Evolutionary conservation across 2,888 invertebrate species (phyloP), one percentile per base, ranked within the genome.

Genomic region (Cheilosia vulpina): DNA sequence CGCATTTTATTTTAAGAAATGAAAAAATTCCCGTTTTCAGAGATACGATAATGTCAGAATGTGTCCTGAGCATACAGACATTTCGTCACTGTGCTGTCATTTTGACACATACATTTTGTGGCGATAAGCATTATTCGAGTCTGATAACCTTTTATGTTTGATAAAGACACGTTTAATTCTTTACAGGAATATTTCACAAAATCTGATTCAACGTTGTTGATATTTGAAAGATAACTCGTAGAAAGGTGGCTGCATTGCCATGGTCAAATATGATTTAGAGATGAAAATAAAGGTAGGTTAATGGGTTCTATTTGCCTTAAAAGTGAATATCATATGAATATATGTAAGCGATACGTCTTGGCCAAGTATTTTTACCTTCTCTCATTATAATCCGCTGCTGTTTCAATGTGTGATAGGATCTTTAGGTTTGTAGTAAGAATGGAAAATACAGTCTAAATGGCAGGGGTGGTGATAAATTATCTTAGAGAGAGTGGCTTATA

Each of bases 21-120:
- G 3, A 38, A 38, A 38, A 17, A 45, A 45, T 62, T 11, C 45
- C 19, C 45, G 11, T 45, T 5, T 31, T 47, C 17, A 17, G 6
- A 65, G 7, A 38, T 15, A 50, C 15, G 50, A 65, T 65, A 65
- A 63, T 63, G 62, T 47, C 62, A 47, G 17, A 62, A 19, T 62
- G 2, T 62, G 11, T 31, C 9, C n/a, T 17, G 31, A 62, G 27
- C 34, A 13, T 38, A 34, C 63, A 24, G 41, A 66, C 41, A 53
- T 53, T 38, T 66, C 41, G 13, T 43, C 66, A 53, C 52, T 17
- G 41, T 17, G 11, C n/a, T 66, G 41, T 53, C 53, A 66, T 24
- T 66, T 53, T 21, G 66, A 66, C 66, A 41, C 24, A 66, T 53
- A 50, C 41, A 53, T 38, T 41, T 66, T 27, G 27, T 53, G 17